Base-by-base conservation (phyloP, 1,140 invertebrate species). In the Bradysia coprophila region DNA sequence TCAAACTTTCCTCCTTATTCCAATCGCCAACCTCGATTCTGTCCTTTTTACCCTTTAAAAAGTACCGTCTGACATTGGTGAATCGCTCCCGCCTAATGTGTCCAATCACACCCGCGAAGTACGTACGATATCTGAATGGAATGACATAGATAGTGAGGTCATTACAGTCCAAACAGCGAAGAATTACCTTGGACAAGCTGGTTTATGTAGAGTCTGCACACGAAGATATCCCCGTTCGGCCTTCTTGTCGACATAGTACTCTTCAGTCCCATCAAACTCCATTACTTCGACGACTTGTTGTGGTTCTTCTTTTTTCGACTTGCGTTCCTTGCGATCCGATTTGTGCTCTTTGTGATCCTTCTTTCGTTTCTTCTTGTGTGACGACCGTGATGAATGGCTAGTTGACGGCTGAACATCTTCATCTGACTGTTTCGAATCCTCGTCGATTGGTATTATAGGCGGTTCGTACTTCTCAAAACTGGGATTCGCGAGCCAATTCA, bases 171-270 rank as follows among this genome's bases (percentile, higher is more conserved):
- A n/a, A n/a, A n/a, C n/a, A n/a, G 4, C 2, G 10, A 67, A 69
- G 31, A 66, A 51, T 45, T 71, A 73, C 34, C 48, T 53, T 10
- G 72, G 66, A 36, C 63, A 66, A 0, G 54, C 53, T 42, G 57
- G 56, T n/a, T 53, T 46, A n/a, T 59, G 56, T 5, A 65, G 58
- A 16, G 60, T 70, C 24, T 66, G 56, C 2, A 72, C 56, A 13
- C 47, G 54, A 23, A 59, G 56, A 49, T 64, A 67, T 38, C 59
- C 57, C 43, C 48, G 56, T 21, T 61, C 62, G 43, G 59, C 43
- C 6, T 47, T 52, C 46, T 59, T 68, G 42, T 76, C 72, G 43
- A 73, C 64, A 48, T 60, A 66, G 53, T 66, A 75, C 28, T 65
- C 47, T 44, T 66, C 61, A 19, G 57, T 38, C n/a, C 59, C 57